Evolutionary conservation across 1,140 invertebrate species (phyloP).

Genomic region (Pachypeltis micranthus): DNA sequence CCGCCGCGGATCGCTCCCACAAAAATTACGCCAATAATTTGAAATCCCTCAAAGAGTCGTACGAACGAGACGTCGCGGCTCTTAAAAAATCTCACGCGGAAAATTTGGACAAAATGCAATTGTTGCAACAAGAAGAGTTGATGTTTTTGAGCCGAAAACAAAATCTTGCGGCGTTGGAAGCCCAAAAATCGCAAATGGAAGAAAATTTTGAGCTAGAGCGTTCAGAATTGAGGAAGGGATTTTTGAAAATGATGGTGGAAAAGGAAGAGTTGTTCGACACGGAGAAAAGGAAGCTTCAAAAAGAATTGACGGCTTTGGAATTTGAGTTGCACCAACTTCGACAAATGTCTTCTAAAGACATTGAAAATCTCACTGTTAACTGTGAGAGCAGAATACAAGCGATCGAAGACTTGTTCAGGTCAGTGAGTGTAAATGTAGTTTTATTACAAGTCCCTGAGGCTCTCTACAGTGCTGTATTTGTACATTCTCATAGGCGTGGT

Average conservation of each 20-base stretch:
- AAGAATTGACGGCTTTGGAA: background rate
- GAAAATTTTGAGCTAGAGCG: background rate
- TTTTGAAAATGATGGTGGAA: background rate
- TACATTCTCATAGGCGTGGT: no score
- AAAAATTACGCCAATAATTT: background rate
- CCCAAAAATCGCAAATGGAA: background rate
- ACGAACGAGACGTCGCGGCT: background rate
- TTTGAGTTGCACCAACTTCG: background rate
- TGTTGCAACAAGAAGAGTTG: background rate
- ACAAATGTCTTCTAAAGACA: background rate
- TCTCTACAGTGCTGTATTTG: no score
- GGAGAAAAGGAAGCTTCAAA: background rate
- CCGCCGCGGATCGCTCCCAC: background rate
- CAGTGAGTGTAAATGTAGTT: no score
- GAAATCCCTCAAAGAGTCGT: slow-evolving; percentile 1
- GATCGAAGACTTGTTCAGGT: no score
- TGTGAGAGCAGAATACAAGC: no score
- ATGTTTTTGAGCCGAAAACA: background rate
- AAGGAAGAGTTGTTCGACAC: background rate
- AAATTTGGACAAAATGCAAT: background rate
- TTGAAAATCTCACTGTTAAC: background rate
- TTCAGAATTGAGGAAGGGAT: background rate
- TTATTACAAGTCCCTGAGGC: no score
- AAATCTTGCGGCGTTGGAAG: background rate
- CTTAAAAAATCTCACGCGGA: slow-evolving; percentile 3